These are phyloP conservation scores for Chrysomela aeneicollis DNA, from an alignment of 2,888 invertebrate species.

Conservation along the genomic window DNA sequence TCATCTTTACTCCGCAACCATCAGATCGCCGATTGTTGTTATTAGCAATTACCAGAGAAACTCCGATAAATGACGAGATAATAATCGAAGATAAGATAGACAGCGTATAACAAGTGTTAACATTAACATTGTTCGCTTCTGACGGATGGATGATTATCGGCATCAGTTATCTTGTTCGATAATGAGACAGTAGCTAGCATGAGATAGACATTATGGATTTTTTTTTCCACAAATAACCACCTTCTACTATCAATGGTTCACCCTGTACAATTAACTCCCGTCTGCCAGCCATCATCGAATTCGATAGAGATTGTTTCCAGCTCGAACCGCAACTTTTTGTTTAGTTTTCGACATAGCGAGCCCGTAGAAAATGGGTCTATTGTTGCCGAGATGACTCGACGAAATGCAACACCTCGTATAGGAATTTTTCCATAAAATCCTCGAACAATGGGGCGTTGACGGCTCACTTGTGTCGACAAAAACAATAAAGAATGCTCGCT, in stretches of 20 bases:
- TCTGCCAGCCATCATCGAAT: too few relatives aligned
- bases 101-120: slow-evolving; percentile 12
- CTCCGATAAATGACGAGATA: slow-evolving; percentile 17
- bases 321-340: not conserved
- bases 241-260: too few relatives aligned
- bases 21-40: slow-evolving; percentile 6
- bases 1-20: too few relatives aligned
- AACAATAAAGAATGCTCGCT: slow-evolving; percentile 19
- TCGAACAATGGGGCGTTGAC: slow-evolving; percentile 28
- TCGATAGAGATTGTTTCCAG: not conserved
- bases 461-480: slow-evolving; percentile 23
- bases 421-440: slow-evolving; percentile 26
- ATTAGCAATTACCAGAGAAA: slow-evolving; percentile 20
- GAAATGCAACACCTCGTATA: slow-evolving; percentile 25
- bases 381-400: slow-evolving; percentile 25
- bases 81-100: slow-evolving; percentile 8
- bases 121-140: slow-evolving; percentile 6
- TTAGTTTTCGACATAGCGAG: not conserved
- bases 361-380: slow-evolving; percentile 25
- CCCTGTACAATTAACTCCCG: too few relatives aligned
- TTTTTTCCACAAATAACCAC: too few relatives aligned
- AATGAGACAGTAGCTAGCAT: too few relatives aligned
- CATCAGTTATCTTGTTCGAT: too few relatives aligned
- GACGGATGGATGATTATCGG: not conserved
- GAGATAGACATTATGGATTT: too few relatives aligned